Base-by-base conservation (phyloP, 1,140 invertebrate species). In the Bombus balteatus region DNA sequence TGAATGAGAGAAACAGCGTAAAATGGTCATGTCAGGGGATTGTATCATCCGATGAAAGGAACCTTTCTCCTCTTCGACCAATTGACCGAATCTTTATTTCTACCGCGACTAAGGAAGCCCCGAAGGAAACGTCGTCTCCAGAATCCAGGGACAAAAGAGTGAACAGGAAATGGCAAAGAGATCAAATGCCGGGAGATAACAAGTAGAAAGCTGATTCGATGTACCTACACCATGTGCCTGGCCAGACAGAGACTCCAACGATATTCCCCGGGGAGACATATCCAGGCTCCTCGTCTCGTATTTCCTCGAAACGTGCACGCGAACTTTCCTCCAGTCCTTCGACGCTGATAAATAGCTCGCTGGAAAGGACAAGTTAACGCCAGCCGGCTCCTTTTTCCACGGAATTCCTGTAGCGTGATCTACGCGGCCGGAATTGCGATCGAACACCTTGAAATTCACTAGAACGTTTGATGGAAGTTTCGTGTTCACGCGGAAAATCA, bases 181-280 rank as follows among this genome's bases (percentile, higher is more conserved):
- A 89, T 87, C 88, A 89, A 87, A 84, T 89, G 72, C 66, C 62
- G 47, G 65, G 39, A 47, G 88, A 89, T 89, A 89, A 89, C 88
- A 83, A 89, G 84, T 71, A 37, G 80, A 81, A 87, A 73, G 75
- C 85, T 77, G 88, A 89, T 87, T 89, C 88, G 84, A 83, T 83
- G 84, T 89, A 53, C 47, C 47, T 53, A 86, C 59, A 62, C 75
- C 83, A 34, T 37, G 75, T 86, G 80, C 73, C 37, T 59, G 39
- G 37, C 34, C 71, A 65, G 79, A 66, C 62, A 57, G 53, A n/a
- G 59, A 43, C 77, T 86, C 65, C 66, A 62, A 32, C 22, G 47
- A 65, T 73, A 53, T 28, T 83, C 88, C 73, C 77, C 10, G 5
- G 81, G 76, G 88, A 89, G 47, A 68, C 79, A 59, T 89, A 89